These are phyloP conservation scores for Stegastes partitus DNA, from an alignment of 2,113 vertebrate genomes.

Conservation along the genomic window DNA sequence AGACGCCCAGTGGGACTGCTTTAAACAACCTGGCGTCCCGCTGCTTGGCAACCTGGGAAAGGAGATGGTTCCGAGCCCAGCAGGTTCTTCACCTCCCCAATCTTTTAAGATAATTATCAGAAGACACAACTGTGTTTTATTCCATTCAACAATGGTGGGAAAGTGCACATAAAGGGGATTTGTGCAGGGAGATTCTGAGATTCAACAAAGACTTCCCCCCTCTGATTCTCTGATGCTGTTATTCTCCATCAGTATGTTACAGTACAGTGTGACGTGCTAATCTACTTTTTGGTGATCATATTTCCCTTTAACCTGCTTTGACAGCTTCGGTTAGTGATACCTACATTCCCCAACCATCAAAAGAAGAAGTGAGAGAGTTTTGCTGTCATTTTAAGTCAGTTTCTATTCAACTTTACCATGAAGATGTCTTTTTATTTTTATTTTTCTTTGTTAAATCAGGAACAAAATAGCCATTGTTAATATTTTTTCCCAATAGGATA, in stretches of 20 bases:
- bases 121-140: conserved; percentile 47
- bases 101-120: conserved; percentile 71
- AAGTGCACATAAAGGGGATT: conserved; percentile 35
- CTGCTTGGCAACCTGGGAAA: conserved; percentile 67
- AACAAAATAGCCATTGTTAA: neutral
- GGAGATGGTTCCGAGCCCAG: conserved; percentile 65
- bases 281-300: conserved; percentile 13
- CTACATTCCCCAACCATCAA: conserved; percentile 9
- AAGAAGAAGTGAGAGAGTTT: neutral
- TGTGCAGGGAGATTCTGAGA: conserved; percentile 21
- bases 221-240: neutral
- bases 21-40: conserved; percentile 76
- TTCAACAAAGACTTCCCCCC: neutral
- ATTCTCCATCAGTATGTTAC: neutral
- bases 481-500: neutral
- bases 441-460: neutral
- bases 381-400: conserved; percentile 4
- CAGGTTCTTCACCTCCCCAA: conserved; percentile 62
- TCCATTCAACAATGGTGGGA: conserved; percentile 38
- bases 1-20: conserved; percentile 77
- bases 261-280: conserved; percentile 5
- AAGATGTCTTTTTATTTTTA: too few relatives aligned
- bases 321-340: neutral
- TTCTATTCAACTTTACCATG: neutral
- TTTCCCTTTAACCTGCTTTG: conserved; percentile 6